These are phyloP conservation scores for Conistra vaccinii DNA, from an alignment of 2,888 invertebrate species.

Conservation along the genomic window DNA sequence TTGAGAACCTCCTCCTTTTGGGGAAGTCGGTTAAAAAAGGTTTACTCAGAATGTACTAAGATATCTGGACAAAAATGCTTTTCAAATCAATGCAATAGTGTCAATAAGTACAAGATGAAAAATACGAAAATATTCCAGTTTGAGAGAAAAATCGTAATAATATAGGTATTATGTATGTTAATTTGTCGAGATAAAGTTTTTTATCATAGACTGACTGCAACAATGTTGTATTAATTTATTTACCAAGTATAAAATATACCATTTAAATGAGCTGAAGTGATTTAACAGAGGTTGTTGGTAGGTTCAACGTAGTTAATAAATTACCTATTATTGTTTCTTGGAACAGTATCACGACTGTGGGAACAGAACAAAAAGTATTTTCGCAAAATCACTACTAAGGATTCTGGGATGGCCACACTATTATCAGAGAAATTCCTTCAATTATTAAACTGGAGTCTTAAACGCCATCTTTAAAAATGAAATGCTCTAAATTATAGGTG, in stretches of 20 bases:
- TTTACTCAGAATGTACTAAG: background rate
- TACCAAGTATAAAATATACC: conserved; percentile 28
- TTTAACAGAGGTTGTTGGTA: conserved; percentile 26
- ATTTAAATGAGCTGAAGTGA: conserved; percentile 37
- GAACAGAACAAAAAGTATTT: conserved; percentile 62
- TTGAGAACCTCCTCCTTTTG: too few relatives aligned
- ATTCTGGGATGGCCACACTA: conserved; percentile 35
- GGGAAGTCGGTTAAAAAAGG: too few relatives aligned
- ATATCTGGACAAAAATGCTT: background rate
- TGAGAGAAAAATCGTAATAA: conserved; percentile 3
- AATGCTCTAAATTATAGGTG: conserved; percentile 46
- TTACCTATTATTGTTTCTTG: conserved; percentile 61
- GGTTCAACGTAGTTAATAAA: conserved; percentile 44
- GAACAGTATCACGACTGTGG: conserved; percentile 66
- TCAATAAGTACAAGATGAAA: background rate
- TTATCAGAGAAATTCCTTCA: conserved; percentile 43
- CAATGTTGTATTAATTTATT: conserved; percentile 32
- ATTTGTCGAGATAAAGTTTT: background rate
- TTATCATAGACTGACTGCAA: conserved; percentile 13
- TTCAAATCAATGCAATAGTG: background rate
- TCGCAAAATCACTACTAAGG: conserved; percentile 61
- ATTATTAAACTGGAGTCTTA: conserved; percentile 33
- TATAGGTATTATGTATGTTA: background rate
- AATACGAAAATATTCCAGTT: background rate
- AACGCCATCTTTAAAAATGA: conserved; percentile 26